Evolutionary conservation across 1,140 invertebrate genomes (phyloP), one percentile per base, ranked within the genome.

Genomic region (Brachionus calyciflorus): DNA sequence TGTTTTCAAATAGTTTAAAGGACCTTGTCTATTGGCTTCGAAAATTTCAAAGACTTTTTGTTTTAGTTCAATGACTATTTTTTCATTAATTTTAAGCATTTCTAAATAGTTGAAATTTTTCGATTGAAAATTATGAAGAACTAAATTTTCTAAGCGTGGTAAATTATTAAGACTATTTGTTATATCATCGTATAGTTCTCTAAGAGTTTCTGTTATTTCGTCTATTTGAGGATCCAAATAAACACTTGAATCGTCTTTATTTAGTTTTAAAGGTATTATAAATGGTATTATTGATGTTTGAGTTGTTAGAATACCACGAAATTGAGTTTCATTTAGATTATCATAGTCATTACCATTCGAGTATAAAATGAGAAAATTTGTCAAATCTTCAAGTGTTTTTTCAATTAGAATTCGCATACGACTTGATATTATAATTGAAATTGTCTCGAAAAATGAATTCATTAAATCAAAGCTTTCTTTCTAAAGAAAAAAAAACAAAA

Each of bases 371-470:
- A 73, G 24, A 73, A 73, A 73, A 21, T 73, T 7, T 0, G 17
- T 17, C 7, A 73, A 14, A 30, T 73, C 44, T 17, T 37, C n/a
- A 26, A 73, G 9, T 4, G 44, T 49, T 33, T 55, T 49, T 49
- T 21, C 26, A 7, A 49, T 55, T 28, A 73, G 0, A 21, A 49
- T 33, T 10, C 68, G 46, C 5, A 73, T 19, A 9, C 41, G 9
- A 41, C 17, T 65, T 10, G 60, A 65, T 12, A 65, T 41, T 7
- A 65, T 17, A 41, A 21, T 21, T 41, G 60, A 19, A 24, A 65
- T 21, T 24, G 68, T 40, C 2, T 73, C 46, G 21, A 73, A 73
- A 55, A 37, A 55, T 73, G n/a, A 17, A 19, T 73, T 44, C 26
- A 73, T 73, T 33, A 73, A 19, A 10, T 24, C 19, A 10, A 73